Base-by-base conservation (phyloP, 2,797 vertebrate genomes). In the Cossypha niveicapilla region DNA sequence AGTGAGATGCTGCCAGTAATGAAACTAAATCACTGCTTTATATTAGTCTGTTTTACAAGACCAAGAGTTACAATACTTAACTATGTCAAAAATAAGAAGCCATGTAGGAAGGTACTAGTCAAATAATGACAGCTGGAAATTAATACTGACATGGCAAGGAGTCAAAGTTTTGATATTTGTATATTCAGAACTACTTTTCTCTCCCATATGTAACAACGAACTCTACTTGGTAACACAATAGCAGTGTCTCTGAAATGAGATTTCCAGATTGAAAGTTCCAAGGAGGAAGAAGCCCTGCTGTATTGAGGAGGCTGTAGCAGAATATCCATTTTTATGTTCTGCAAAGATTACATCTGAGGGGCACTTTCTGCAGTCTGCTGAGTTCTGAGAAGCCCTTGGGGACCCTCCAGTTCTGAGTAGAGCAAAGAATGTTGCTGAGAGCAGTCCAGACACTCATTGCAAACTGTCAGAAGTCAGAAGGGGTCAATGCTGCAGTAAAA, bases 11-110 rank as follows among this genome's bases (percentile, higher is more conserved):
- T 95, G 34, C 60, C 60, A 72, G 66, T 58, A 89, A 92, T 73
- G 75, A 95, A 94, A 90, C 57, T 92, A 90, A 96, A 93, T 72
- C 76, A 77, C 50, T 58, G 53, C 30, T 95, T 94, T 96, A 27
- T 85, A 57, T 77, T 71, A 74, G 15, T 82, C 57, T 50, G 17
- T 51, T 94, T 88, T 93, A 81, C 32, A 93, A 91, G 75, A 71
- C 60, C 25, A 91, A 89, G 90, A 93, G 25, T 45, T 6, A 15
- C 73, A 92, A 11, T 86, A 75, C 88, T 84, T 89, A 91, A 82
- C 53, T 66, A 22, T 56, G 41, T 91, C 44, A 81, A 68, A 82
- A 86, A 75, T 50, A 73, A 60, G 22, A 74, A 68, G 10, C 3
- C 17, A 12, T 39, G 27, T 42, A 60, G 44, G 84, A 93, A 65